Conservation (phyloP, 2,113 vertebrate genomes). For the Bungarus multicinctus region DNA sequence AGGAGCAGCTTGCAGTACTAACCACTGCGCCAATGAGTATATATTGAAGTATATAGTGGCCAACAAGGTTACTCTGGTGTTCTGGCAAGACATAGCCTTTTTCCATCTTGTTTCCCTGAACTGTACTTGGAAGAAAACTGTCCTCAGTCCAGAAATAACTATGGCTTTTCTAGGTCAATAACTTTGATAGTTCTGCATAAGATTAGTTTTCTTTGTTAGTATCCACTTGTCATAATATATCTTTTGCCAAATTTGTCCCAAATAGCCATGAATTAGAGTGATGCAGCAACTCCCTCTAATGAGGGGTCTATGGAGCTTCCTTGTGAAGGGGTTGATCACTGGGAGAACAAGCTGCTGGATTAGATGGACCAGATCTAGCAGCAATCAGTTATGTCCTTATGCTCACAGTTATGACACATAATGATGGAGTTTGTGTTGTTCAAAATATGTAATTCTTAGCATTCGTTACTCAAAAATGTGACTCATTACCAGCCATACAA, state of each 20-base stretch:
- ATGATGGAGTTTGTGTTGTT: neutral
- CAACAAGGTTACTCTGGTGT: neutral
- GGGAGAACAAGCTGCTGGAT: neutral
- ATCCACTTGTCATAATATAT: neutral
- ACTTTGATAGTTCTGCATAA: neutral
- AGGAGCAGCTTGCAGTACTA: too few relatives aligned
- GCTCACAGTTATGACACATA: neutral
- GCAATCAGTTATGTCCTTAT: neutral
- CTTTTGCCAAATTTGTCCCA: neutral
- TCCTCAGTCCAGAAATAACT: neutral
- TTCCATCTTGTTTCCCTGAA: neutral
- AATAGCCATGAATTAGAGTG: neutral
- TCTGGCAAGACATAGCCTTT: neutral
- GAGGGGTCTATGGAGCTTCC: neutral
- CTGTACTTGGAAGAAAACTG: neutral
- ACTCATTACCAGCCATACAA: neutral
- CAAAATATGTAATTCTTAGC: neutral
- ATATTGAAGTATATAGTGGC: neutral
- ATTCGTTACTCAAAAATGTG: neutral
- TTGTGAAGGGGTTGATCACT: neutral
- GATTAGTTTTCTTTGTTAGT: neutral
- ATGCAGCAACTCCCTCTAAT: neutral
- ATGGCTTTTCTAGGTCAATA: neutral
- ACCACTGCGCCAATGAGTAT: too few relatives aligned
- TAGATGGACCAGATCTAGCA: neutral